These are phyloP conservation scores for Chrysolina americana DNA, from an alignment of 2,888 invertebrate species.

Conservation along the genomic window DNA sequence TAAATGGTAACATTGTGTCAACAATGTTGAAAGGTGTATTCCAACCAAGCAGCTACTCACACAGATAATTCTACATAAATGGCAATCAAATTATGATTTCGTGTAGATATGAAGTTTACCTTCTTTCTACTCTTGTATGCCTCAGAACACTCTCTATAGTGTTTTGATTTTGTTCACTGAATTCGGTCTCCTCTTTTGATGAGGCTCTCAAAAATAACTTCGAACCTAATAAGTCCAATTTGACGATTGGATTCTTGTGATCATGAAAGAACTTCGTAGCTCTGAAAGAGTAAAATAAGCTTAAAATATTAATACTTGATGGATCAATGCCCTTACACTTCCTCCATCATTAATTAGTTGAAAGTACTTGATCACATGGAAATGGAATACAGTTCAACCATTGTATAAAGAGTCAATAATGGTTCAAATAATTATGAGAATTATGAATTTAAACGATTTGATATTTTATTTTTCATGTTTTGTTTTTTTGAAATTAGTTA, in stretches of 20 bases:
- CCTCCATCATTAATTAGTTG: conserved; percentile 8
- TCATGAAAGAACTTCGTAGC: conserved; percentile 59
- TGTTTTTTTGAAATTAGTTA: too few relatives aligned
- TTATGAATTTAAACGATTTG: too few relatives aligned
- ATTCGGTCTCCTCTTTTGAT: conserved; percentile 43
- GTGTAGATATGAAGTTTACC: conserved; percentile 50
- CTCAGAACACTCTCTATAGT: conserved; percentile 51
- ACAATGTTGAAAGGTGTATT: too few relatives aligned
- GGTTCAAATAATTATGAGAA: too few relatives aligned
- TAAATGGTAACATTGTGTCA: too few relatives aligned
- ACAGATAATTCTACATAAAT: too few relatives aligned
- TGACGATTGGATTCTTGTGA: conserved; percentile 61
- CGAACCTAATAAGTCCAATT: conserved; percentile 53
- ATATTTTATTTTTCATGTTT: too few relatives aligned
- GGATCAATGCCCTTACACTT: conserved; percentile 9
- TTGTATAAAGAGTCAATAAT: too few relatives aligned
- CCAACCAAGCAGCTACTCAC: too few relatives aligned
- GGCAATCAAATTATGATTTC: too few relatives aligned
- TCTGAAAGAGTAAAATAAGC: conserved; percentile 51
- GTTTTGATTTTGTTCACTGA: conserved; percentile 52
- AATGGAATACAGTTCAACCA: not conserved
- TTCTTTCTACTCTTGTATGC: conserved; percentile 60
- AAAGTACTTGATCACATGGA: not conserved
- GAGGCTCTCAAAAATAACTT: conserved; percentile 58
- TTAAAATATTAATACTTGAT: not conserved